These are phyloP conservation scores for Magallana ariakensis DNA, from an alignment of 1,140 invertebrate genomes.

Conservation along the genomic window DNA sequence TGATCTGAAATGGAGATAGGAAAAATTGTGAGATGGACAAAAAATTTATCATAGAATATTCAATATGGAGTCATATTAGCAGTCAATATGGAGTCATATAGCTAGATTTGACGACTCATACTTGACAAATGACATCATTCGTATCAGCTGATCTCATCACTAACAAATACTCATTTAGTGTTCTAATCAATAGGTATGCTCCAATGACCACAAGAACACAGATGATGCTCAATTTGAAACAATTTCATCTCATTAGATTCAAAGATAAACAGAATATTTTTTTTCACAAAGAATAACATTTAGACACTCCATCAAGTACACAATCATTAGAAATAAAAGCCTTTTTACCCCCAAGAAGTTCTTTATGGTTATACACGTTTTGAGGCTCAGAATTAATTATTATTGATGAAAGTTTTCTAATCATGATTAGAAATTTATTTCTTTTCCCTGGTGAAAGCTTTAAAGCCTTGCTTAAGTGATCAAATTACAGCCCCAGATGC, in stretches of 20 bases:
- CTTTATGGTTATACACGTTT: not conserved
- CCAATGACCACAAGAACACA: conserved; percentile 12
- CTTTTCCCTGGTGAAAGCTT: conserved; percentile 30
- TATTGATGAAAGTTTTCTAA: conserved; percentile 33
- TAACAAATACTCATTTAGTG: conserved; percentile 21
- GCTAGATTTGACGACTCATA: conserved; percentile 29
- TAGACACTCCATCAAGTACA: not conserved
- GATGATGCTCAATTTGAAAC: conserved; percentile 38
- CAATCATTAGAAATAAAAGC: not conserved
- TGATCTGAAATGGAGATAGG: conserved; percentile 32
- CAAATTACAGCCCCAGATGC: conserved; percentile 35
- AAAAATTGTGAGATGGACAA: conserved; percentile 19
- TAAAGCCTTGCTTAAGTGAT: conserved; percentile 31
- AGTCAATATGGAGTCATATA: conserved; percentile 19
- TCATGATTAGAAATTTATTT: conserved; percentile 27
- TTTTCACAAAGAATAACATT: conserved; percentile 2
- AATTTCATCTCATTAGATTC: conserved; percentile 31
- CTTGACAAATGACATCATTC: conserved; percentile 33
- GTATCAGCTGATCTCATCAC: conserved; percentile 11
- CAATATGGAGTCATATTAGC: conserved; percentile 15
- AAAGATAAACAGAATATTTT: conserved; percentile 16
- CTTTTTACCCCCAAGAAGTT: conserved; percentile 3
- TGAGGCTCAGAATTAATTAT: conserved; percentile 19
- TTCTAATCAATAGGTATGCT: conserved; percentile 31
- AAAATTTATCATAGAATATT: conserved; percentile 20